These are phyloP conservation scores for Microchrysa polita DNA, from an alignment of 2,888 invertebrate genomes.

Conservation along the genomic window DNA sequence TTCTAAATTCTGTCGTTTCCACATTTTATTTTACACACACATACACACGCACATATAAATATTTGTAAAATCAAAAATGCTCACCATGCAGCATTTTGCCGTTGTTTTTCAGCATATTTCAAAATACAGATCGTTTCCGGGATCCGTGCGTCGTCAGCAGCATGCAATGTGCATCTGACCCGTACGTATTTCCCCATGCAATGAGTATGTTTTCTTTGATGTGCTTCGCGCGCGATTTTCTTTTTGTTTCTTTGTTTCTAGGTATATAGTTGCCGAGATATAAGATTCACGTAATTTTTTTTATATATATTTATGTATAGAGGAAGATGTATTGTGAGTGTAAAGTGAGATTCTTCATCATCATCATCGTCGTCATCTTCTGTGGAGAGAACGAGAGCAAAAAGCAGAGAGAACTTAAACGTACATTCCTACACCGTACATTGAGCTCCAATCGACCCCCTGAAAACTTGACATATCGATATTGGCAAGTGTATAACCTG, in stretches of 20 bases:
- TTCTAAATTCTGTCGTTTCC: slow-evolving; percentile 13
- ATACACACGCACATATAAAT: slow-evolving; percentile 2
- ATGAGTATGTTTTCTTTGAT: too few species aligned
- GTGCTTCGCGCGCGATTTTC: neutral
- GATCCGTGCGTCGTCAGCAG: too few species aligned
- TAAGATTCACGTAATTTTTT: too few species aligned
- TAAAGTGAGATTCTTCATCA: slow-evolving; percentile 33
- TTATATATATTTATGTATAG: too few species aligned
- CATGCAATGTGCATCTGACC: too few species aligned
- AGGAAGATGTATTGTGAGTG: slow-evolving; percentile 12
- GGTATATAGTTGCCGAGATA: neutral
- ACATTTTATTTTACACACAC: neutral
- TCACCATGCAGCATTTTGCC: neutral
- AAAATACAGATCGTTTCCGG: too few species aligned
- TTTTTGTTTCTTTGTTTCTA: neutral
- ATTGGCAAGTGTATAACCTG: slow-evolving; percentile 84
- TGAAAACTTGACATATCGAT: slow-evolving; percentile 94
- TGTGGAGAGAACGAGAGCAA: slow-evolving; percentile 57
- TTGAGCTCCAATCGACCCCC: slow-evolving; percentile 89
- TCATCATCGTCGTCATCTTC: neutral
- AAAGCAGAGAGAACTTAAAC: slow-evolving; percentile 64
- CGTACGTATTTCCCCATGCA: too few species aligned
- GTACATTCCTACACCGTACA: slow-evolving; percentile 95
- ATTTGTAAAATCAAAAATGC: neutral
- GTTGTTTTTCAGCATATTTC: neutral